Percentiles rank a stretch among this genome's conserved stretches.
Conservation (phyloP, 2,888 invertebrate genomes). For the Ophonus ardosiacus region DNA sequence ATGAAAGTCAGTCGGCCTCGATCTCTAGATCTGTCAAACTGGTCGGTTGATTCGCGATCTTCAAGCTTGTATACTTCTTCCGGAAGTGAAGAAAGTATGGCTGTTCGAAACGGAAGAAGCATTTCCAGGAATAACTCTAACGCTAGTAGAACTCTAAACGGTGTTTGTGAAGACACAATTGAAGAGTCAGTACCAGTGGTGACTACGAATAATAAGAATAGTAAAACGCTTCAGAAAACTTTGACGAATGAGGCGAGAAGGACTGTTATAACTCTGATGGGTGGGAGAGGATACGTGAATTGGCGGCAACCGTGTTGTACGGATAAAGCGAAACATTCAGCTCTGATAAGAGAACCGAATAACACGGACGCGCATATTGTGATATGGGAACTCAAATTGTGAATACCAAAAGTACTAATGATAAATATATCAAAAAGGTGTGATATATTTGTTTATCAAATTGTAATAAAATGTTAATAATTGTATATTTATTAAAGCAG, state of each 20-base stretch:
- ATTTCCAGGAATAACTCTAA: constrained; percentile 87
- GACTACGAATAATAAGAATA: constrained; percentile 68
- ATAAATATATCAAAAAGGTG: background rate
- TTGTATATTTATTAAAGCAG: constrained; percentile 32
- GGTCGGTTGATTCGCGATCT: constrained; percentile 92
- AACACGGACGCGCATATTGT: constrained; percentile 93
- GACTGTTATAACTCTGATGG: constrained; percentile 91
- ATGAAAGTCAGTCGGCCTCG: constrained; percentile 90
- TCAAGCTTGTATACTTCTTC: constrained; percentile 90
- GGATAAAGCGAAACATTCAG: constrained; percentile 76
- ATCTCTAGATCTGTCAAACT: constrained; percentile 90
- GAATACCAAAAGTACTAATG: constrained; percentile 70
- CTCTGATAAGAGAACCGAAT: constrained; percentile 82
- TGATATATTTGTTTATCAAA: background rate
- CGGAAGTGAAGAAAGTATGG: constrained; percentile 91
- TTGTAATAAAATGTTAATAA: constrained; percentile 9
- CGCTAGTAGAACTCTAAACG: constrained; percentile 81
- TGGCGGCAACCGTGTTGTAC: constrained; percentile 87
- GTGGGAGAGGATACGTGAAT: constrained; percentile 92
- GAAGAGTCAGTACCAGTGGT: constrained; percentile 72
- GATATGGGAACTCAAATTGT: constrained; percentile 92
- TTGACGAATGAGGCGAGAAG: constrained; percentile 77
- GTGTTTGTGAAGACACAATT: constrained; percentile 70
- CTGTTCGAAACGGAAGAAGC: constrained; percentile 80
- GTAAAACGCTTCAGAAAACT: constrained; percentile 68